phyloP scores from a whole-genome alignment of 2,797 vertebrate genomes.

The Pyrocephalus nanus region DNA sequence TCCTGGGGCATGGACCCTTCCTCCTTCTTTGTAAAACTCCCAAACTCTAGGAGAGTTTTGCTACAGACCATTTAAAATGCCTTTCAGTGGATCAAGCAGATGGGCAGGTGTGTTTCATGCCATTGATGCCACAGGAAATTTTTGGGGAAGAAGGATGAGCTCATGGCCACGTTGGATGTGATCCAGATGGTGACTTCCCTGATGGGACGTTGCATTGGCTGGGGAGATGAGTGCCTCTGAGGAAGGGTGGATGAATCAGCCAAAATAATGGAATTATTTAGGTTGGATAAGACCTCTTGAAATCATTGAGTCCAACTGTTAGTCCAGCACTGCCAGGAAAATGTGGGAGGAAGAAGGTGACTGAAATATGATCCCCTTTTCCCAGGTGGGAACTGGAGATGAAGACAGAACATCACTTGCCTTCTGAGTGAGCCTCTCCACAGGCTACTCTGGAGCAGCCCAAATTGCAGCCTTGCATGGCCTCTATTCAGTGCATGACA shows the following conservation, averaged over 20 bases:
- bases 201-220: rapidly evolving
- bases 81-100: neutral
- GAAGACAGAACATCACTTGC: neutral
- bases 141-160: neutral
- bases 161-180: rapidly evolving
- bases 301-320: rapidly evolving
- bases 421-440: neutral
- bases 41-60: rapidly evolving
- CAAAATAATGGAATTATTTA: neutral
- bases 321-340: neutral
- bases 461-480: neutral
- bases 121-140: neutral
- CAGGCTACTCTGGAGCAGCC: neutral
- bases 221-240: rapidly evolving
- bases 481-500: neutral
- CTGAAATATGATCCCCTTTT: neutral
- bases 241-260: neutral
- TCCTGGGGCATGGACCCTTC: neutral
- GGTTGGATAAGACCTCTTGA: neutral
- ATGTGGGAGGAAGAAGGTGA: neutral
- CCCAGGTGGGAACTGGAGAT: neutral
- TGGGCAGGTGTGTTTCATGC: neutral
- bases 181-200: neutral
- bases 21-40: neutral
- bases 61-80: neutral